phyloP scores from a whole-genome alignment of 1,140 invertebrate genomes.

The Pristionchus pacificus region DNA sequence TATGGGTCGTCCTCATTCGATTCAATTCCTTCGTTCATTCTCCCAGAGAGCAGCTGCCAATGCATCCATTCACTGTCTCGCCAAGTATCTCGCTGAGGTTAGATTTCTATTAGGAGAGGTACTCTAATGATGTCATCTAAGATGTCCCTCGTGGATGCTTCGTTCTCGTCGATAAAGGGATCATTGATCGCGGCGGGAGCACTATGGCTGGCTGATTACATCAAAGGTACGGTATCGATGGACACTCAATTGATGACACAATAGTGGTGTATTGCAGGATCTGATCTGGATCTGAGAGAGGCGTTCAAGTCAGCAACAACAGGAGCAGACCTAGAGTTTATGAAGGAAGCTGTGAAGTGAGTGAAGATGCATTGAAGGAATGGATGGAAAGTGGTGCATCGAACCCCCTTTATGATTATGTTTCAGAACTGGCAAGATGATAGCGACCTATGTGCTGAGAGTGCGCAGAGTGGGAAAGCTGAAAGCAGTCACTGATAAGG shows the following conservation, averaged over 20 bases:
- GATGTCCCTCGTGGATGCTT: not conserved
- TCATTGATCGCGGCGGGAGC: not conserved
- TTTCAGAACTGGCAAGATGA: not conserved
- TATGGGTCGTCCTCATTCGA: conserved; percentile 5
- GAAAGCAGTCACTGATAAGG: not conserved
- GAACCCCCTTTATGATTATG: too few relatives aligned
- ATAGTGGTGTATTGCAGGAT: too few relatives aligned
- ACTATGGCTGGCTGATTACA: not conserved
- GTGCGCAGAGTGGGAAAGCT: not conserved
- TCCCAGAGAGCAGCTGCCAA: not conserved
- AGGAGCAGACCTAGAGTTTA: not conserved
- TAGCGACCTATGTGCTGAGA: not conserved
- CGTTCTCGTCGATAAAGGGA: not conserved
- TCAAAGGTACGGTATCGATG: too few relatives aligned
- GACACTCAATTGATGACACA: too few relatives aligned
- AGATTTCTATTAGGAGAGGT: not conserved
- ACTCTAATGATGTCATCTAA: not conserved
- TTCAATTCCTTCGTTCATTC: conserved; percentile 13
- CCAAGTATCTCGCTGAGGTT: conserved; percentile 15
- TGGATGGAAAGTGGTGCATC: too few relatives aligned
- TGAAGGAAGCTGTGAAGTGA: not conserved
- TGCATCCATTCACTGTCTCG: not conserved
- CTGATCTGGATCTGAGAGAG: too few relatives aligned
- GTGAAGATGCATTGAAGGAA: not conserved
- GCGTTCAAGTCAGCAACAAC: too few relatives aligned